Percentiles rank a stretch among this genome's conserved stretches.
These are phyloP conservation scores for Autographa pulchrina DNA, from an alignment of 2,888 invertebrate species.

Conservation along the genomic window DNA sequence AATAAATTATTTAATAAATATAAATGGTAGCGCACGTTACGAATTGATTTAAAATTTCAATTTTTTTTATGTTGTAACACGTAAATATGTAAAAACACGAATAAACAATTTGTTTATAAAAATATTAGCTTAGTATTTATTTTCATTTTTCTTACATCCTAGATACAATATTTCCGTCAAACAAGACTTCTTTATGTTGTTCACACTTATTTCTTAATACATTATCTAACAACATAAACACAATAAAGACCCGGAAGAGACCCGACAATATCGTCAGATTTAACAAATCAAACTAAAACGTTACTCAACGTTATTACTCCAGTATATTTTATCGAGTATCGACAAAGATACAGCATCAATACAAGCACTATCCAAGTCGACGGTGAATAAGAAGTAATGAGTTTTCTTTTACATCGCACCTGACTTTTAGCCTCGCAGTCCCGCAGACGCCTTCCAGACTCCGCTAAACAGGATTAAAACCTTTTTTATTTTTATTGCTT, in stretches of 20 bases:
- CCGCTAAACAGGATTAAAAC: slow-evolving; percentile 86
- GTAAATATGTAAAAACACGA: no score
- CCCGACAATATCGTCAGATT: neutral
- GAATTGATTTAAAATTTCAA: no score
- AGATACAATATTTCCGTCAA: neutral
- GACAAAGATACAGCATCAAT: slow-evolving; percentile 60
- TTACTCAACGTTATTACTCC: slow-evolving; percentile 12
- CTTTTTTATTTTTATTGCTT: slow-evolving; percentile 75
- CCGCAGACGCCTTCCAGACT: slow-evolving; percentile 76
- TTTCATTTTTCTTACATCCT: neutral
- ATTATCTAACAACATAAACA: neutral
- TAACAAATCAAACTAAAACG: slow-evolving; percentile 10
- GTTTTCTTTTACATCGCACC: slow-evolving; percentile 86
- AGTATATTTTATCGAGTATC: slow-evolving; percentile 61
- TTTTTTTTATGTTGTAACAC: no score
- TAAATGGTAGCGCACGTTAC: no score
- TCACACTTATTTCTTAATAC: neutral
- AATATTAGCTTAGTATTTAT: no score
- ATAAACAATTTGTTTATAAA: no score
- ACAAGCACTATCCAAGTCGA: slow-evolving; percentile 69
- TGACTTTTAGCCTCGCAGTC: slow-evolving; percentile 80
- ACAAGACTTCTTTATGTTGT: neutral
- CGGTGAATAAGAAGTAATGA: slow-evolving; percentile 87
- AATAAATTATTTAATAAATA: no score
- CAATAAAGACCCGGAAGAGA: neutral